Conservation (phyloP, 2,888 invertebrate genomes). For the Ferdinandea cuprea region DNA sequence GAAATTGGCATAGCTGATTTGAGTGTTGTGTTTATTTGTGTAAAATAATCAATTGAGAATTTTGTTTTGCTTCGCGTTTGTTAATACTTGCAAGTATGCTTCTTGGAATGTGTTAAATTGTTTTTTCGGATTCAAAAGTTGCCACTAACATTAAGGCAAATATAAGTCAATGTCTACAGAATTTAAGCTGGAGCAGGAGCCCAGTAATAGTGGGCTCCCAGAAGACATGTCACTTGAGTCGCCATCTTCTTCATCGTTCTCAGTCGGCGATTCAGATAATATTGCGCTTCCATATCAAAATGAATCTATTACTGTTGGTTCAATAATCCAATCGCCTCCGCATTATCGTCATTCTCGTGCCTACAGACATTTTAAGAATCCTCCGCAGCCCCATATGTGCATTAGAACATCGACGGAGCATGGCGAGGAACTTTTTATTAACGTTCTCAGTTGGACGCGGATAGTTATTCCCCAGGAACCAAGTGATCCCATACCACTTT, state of each 20-base stretch:
- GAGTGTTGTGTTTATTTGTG: conserved; percentile 63
- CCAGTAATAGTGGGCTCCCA: conserved; percentile 15
- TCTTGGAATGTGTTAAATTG: conserved; percentile 28
- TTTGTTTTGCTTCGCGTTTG: conserved; percentile 48
- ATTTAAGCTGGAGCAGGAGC: conserved; percentile 49
- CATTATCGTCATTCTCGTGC: conserved; percentile 86
- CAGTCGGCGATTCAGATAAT: conserved; percentile 37
- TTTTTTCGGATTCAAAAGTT: conserved; percentile 17
- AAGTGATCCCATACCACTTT: conserved; percentile 87
- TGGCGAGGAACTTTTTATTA: conserved; percentile 85
- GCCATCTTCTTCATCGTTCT: conserved; percentile 61
- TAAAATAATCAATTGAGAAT: conserved; percentile 43
- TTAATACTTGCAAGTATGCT: conserved; percentile 31
- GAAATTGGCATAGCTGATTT: conserved; percentile 56
- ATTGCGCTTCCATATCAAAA: conserved; percentile 59
- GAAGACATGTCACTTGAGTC: conserved; percentile 51
- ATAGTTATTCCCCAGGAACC: conserved; percentile 87
- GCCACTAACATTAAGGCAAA: background rate
- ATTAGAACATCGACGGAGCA: conserved; percentile 85
- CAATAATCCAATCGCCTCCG: conserved; percentile 83
- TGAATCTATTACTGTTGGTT: conserved; percentile 47
- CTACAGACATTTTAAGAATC: conserved; percentile 88
- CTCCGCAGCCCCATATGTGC: conserved; percentile 91
- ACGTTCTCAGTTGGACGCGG: conserved; percentile 89
- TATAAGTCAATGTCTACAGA: conserved; percentile 44